Evolutionary conservation across 2,888 invertebrate species (phyloP).

Genomic region (Pristionchus entomophagus): DNA sequence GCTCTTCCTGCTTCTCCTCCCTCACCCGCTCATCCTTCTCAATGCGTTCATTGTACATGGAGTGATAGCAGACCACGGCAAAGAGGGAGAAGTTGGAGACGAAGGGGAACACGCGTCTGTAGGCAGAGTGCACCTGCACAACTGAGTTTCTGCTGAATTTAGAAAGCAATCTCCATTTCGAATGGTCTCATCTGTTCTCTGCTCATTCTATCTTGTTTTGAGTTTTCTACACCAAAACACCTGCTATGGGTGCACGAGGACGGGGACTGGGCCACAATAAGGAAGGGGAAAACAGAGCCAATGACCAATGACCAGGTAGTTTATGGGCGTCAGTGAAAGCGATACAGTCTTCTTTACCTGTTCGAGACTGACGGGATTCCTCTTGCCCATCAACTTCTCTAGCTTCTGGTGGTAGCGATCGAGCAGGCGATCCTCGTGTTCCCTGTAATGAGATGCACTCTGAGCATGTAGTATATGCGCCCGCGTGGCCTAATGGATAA

Average conservation of each 20-base stretch:
- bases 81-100: constrained; percentile 46
- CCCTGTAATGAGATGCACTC: no score
- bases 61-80: constrained; percentile 39
- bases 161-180: not conserved
- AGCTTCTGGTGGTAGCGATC: constrained; percentile 37
- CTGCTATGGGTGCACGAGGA: no score
- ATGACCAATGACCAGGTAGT: no score
- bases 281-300: no score
- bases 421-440: constrained; percentile 36
- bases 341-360: constrained; percentile 12
- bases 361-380: constrained; percentile 25
- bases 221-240: no score
- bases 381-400: constrained; percentile 3
- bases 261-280: no score
- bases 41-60: constrained; percentile 43
- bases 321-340: no score
- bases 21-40: constrained; percentile 38
- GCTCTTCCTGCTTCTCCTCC: constrained; percentile 28
- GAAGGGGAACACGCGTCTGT: constrained; percentile 42
- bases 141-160: no score
- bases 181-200: not conserved
- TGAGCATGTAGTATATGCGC: no score
- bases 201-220: not conserved
- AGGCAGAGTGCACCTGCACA: constrained; percentile 39
- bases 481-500: constrained; percentile 73